These are phyloP conservation scores for Lysiphlebus fabarum DNA, from an alignment of 1,140 invertebrate genomes.

Conservation along the genomic window DNA sequence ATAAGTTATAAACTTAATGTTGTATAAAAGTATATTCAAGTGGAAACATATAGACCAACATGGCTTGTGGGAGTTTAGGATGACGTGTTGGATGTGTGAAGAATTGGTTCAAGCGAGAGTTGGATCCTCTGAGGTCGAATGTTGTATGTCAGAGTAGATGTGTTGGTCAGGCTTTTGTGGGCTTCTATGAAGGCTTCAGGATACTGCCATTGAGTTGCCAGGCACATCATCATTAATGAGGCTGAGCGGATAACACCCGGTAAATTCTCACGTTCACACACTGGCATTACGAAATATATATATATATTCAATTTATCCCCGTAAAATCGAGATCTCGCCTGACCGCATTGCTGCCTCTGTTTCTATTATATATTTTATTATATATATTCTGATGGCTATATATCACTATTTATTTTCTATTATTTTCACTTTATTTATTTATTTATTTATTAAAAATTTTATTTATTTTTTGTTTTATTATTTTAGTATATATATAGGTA, in stretches of 20 bases:
- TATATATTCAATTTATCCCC: constrained; percentile 43
- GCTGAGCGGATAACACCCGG: constrained; percentile 49
- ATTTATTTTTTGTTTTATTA: no score
- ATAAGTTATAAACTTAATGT: no score
- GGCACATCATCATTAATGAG: constrained; percentile 53
- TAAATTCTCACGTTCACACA: constrained; percentile 46
- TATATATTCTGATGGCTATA: no score
- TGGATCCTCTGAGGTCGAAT: constrained; percentile 15
- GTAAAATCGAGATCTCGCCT: constrained; percentile 29
- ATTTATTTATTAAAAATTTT: no score
- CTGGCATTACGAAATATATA: constrained; percentile 41
- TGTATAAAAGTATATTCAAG: not conserved
- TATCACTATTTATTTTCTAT: no score
- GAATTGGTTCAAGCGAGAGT: constrained; percentile 1
- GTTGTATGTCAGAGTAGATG: constrained; percentile 25
- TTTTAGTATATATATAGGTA: no score
- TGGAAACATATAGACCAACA: no score
- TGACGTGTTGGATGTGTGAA: constrained; percentile 12
- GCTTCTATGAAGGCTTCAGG: constrained; percentile 7
- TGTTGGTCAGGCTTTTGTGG: constrained; percentile 31
- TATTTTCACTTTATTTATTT: no score
- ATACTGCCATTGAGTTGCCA: constrained; percentile 38
- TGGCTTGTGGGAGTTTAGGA: not conserved
- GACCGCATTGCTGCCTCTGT: constrained; percentile 25
- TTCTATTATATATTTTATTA: constrained; percentile 21